Conservation (phyloP, 1,140 invertebrate genomes). For the Patella vulgata region DNA sequence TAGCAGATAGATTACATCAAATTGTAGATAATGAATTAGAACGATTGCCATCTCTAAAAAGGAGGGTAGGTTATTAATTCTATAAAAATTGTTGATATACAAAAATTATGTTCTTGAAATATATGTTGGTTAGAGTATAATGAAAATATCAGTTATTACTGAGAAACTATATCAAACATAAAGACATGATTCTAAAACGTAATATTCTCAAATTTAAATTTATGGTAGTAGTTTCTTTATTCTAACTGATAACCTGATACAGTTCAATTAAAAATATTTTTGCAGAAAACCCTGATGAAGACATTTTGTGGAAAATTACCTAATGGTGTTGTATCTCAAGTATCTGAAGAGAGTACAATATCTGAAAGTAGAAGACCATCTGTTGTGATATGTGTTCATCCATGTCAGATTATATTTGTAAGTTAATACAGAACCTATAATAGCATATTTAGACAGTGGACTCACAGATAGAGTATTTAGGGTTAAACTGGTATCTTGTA, state of each 20-base stretch:
- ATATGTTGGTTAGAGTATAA: no score
- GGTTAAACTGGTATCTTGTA: no score
- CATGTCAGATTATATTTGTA: slow-evolving; percentile 49
- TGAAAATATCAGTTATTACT: no score
- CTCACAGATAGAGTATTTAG: background rate
- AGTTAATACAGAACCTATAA: no score
- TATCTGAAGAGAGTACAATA: slow-evolving; percentile 33
- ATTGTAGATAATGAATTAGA: slow-evolving; percentile 7
- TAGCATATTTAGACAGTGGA: background rate
- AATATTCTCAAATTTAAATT: no score
- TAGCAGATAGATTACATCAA: slow-evolving; percentile 34
- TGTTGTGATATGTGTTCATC: slow-evolving; percentile 60
- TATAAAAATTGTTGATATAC: no score
- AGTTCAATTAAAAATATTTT: no score
- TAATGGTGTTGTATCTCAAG: background rate
- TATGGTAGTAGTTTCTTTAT: no score
- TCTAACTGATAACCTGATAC: no score
- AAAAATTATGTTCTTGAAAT: background rate
- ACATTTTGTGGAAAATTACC: slow-evolving; percentile 37
- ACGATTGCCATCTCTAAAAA: slow-evolving; percentile 34
- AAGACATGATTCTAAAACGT: no score
- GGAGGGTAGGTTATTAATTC: slow-evolving; percentile 33
- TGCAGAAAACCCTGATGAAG: slow-evolving; percentile 52
- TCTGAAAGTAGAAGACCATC: slow-evolving; percentile 34
- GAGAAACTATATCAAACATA: no score